Percentiles rank a stretch among this genome's conserved stretches.
Conservation (phyloP, 2,113 vertebrate genomes). For the Petroica traversi region DNA sequence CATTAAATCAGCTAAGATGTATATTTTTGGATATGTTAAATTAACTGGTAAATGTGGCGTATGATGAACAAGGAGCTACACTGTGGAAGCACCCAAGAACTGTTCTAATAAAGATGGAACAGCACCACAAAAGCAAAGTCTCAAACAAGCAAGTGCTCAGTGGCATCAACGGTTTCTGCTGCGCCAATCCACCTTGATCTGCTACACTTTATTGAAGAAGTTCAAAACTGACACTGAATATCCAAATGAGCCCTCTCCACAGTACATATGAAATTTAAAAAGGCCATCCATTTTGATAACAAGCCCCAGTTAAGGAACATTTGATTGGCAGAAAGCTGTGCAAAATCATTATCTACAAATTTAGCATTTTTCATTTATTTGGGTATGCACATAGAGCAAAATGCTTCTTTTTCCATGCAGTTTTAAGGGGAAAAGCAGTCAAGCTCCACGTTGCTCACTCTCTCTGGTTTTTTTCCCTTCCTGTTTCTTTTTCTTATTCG, state of each 20-base stretch:
- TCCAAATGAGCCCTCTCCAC: not conserved
- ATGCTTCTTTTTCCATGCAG: not conserved
- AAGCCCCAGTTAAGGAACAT: not conserved
- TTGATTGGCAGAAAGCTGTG: not conserved
- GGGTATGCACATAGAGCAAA: not conserved
- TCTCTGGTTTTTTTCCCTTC: accelerated
- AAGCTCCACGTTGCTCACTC: not conserved
- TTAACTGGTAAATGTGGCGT: not conserved
- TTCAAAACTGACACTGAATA: not conserved
- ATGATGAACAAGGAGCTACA: not conserved
- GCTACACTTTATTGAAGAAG: not conserved
- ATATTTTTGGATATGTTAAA: not conserved
- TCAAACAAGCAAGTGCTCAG: not conserved
- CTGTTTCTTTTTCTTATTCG: not conserved
- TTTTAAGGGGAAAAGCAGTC: not conserved
- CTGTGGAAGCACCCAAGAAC: not conserved
- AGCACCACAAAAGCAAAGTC: not conserved
- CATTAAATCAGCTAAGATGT: not conserved
- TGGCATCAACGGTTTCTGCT: not conserved
- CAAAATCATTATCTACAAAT: not conserved
- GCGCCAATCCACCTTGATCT: not conserved
- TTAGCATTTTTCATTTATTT: not conserved
- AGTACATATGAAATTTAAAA: not conserved
- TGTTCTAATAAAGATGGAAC: not conserved
- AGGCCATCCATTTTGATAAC: not conserved